A percentile compares a stretch with the other conserved stretches of the same genome.
phyloP scores from a whole-genome alignment of 2,113 vertebrate genomes.

The Megaceryle torquata region DNA sequence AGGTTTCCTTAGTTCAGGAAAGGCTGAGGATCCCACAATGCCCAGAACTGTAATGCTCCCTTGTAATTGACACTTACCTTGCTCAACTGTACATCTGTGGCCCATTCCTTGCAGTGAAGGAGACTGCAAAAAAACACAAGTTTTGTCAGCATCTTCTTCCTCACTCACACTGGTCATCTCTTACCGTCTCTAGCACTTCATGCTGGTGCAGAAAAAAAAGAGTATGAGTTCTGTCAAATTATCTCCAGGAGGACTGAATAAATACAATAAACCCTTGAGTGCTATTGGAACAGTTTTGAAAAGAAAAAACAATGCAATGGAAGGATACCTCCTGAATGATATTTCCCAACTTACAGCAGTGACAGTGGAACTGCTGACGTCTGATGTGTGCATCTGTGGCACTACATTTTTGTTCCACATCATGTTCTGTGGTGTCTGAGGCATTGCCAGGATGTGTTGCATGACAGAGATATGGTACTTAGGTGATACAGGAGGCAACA shows the following conservation, averaged over 20 bases:
- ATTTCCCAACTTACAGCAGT: not conserved
- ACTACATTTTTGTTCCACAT: not conserved
- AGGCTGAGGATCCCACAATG: not conserved
- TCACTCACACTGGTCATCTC: not conserved
- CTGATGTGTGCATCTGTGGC: not conserved
- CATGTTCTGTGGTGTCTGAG: not conserved
- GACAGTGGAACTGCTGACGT: not conserved
- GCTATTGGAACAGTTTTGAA: not conserved
- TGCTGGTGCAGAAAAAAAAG: not conserved
- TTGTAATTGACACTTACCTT: not conserved
- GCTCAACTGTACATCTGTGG: not conserved
- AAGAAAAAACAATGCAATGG: not conserved
- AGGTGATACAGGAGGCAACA: not conserved
- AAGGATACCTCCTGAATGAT: not conserved
- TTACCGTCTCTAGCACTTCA: not conserved
- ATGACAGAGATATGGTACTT: not conserved
- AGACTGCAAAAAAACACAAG: not conserved
- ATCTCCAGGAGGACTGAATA: not conserved
- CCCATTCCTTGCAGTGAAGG: not conserved
- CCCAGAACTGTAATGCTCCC: not conserved
- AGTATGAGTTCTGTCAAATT: not conserved
- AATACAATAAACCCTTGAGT: not conserved
- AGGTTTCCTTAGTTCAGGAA: not conserved
- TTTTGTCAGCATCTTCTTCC: not conserved
- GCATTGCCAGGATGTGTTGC: not conserved